A percentile compares a stretch with the other conserved stretches of the same genome.
Evolutionary conservation across 64 coral and sea anemone species (phyloP).

Genomic region (Montipora efflorescens): DNA sequence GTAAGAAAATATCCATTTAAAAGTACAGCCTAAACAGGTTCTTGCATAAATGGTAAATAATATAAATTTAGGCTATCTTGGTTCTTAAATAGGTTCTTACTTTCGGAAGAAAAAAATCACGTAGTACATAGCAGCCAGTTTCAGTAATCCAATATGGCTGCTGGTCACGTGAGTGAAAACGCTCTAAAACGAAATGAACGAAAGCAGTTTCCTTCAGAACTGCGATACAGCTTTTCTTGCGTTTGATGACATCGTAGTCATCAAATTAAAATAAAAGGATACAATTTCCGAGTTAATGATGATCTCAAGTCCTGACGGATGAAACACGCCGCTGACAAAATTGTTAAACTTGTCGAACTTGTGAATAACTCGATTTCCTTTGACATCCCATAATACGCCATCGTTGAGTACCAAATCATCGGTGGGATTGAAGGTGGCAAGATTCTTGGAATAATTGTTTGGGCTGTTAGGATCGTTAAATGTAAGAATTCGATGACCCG

Average conservation of each 20-base stretch:
- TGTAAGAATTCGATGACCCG: conserved; percentile 74
- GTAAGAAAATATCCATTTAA: no score
- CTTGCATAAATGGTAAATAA: no score
- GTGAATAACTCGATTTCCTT: conserved; percentile 87
- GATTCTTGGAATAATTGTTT: conserved; percentile 92
- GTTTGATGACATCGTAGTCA: background rate
- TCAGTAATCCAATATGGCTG: no score
- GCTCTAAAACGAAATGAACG: no score
- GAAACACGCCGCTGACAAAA: conserved; percentile 96
- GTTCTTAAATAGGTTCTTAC: no score
- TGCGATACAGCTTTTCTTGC: no score
- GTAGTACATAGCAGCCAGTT: no score
- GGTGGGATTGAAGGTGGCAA: conserved; percentile 91
- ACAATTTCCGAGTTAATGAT: conserved; percentile 99
- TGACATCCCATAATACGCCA: conserved; percentile 97
- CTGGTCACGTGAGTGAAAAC: no score
- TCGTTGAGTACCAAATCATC: conserved; percentile 95
- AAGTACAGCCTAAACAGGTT: no score
- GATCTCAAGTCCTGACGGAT: conserved; percentile 94
- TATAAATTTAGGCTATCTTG: no score
- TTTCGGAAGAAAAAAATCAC: no score
- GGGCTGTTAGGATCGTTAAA: conserved; percentile 71
- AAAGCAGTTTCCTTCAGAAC: no score
- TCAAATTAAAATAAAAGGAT: conserved; percentile 65
- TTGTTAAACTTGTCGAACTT: conserved; percentile 99